Percentiles rank a stretch among this genome's conserved stretches.
Conservation (phyloP, 2,888 invertebrate species). For the Diogma glabrata region DNA sequence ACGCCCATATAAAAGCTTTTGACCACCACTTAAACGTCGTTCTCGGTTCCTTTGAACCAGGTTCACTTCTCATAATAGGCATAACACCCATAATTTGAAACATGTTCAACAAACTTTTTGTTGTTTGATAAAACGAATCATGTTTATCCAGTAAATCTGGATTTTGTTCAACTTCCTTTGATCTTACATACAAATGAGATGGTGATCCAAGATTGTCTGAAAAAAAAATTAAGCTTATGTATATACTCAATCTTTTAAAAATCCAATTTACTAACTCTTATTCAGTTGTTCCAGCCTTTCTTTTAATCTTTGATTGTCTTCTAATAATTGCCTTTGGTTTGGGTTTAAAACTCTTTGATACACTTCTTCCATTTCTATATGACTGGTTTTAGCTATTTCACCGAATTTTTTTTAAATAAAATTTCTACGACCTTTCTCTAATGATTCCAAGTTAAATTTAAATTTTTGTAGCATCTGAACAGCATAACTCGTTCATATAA, state of each 20-base stretch:
- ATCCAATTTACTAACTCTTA: not conserved
- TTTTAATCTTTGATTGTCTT: conserved; percentile 32
- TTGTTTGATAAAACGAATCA: conserved; percentile 58
- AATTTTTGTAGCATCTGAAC: no score
- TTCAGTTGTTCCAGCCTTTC: conserved; percentile 25
- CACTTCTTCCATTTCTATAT: conserved; percentile 3
- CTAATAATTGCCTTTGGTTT: conserved; percentile 33
- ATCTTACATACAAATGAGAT: conserved; percentile 29
- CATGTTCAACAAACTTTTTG: conserved; percentile 54
- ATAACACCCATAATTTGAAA: conserved; percentile 67
- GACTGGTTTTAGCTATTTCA: not conserved
- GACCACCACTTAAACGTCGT: conserved; percentile 55
- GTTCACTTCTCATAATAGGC: conserved; percentile 57
- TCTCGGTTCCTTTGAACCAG: conserved; percentile 37
- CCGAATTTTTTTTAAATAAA: no score
- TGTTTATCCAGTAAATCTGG: conserved; percentile 49
- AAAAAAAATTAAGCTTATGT: not conserved
- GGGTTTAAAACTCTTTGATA: conserved; percentile 30
- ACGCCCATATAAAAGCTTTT: conserved; percentile 53
- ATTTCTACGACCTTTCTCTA: no score
- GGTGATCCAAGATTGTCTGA: conserved; percentile 15
- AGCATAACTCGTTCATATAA: no score
- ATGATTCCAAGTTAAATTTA: no score
- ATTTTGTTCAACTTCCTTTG: conserved; percentile 41
- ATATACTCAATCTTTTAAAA: not conserved